phyloP scores from a whole-genome alignment of 2,113 vertebrate genomes.

The Murina feae region DNA sequence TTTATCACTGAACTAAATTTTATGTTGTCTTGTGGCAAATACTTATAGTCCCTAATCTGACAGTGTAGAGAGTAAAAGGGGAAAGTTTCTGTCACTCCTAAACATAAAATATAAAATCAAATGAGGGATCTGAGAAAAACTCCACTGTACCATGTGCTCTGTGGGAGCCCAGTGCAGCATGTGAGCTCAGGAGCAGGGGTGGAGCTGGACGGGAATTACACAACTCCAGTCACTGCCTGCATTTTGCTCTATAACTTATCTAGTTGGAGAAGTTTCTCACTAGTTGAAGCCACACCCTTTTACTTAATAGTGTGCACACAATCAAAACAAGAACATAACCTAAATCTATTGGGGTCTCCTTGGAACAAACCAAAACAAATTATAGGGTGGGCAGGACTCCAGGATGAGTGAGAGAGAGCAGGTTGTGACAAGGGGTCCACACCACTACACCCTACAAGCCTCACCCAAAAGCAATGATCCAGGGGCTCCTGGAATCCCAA shows the following conservation, averaged over 20 bases:
- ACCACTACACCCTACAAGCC: background rate
- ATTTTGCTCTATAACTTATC: background rate
- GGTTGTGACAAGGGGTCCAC: background rate
- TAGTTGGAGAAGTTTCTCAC: conserved; percentile 31
- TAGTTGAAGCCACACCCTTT: background rate
- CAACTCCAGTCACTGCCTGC: background rate
- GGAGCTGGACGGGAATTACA: conserved; percentile 14
- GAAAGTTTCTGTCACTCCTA: background rate
- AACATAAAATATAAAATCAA: conserved; percentile 40
- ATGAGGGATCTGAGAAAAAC: background rate
- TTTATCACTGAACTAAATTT: background rate
- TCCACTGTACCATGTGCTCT: background rate
- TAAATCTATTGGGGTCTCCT: background rate
- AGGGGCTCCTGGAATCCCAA: background rate
- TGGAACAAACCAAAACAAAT: background rate
- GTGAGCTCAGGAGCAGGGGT: background rate
- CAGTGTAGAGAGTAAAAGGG: background rate
- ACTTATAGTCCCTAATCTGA: background rate
- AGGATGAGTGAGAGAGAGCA: background rate
- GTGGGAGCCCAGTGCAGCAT: background rate
- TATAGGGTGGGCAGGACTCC: background rate
- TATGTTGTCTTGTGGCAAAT: background rate
- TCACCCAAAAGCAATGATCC: background rate
- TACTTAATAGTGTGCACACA: background rate
- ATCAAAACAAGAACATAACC: background rate